A percentile compares a stretch with the other conserved stretches of the same genome.
Conservation (phyloP, 1,140 invertebrate genomes). For the Tenebrio molitor region DNA sequence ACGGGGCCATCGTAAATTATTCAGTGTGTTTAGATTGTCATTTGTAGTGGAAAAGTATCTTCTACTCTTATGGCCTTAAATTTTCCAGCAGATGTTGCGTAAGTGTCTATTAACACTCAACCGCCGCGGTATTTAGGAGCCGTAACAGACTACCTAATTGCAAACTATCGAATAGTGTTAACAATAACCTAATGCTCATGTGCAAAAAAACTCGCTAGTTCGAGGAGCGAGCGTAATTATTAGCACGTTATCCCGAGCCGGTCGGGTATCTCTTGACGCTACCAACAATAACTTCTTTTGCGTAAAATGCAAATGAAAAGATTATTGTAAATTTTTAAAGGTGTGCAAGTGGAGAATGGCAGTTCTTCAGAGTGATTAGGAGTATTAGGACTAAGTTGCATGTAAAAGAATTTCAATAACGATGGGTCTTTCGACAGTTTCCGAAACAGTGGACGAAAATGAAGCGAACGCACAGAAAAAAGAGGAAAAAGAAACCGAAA, state of each 20-base stretch:
- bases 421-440: constrained; percentile 8
- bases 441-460: constrained; percentile 17
- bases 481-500: constrained; percentile 21
- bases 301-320: constrained; percentile 26
- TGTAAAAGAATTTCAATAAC: background rate
- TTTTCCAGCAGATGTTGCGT: constrained; percentile 34
- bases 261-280: constrained; percentile 19
- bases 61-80: background rate
- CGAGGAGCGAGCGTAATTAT: constrained; percentile 22
- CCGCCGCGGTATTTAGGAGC: constrained; percentile 23
- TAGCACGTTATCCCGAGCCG: constrained; percentile 1
- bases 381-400: constrained; percentile 2
- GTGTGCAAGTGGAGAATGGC: constrained; percentile 38
- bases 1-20: constrained; percentile 8
- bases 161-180: constrained; percentile 35
- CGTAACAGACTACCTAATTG: constrained; percentile 27
- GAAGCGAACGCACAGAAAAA: constrained; percentile 12
- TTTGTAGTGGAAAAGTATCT: constrained; percentile 15
- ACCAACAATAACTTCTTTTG: constrained; percentile 18
- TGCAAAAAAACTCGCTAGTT: constrained; percentile 13
- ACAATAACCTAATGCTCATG: constrained; percentile 35
- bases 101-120: constrained; percentile 20
- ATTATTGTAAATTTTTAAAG: constrained; percentile 35
- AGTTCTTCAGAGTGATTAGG: constrained; percentile 17
- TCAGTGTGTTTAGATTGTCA: background rate